Base-by-base conservation (phyloP, 2,888 invertebrate genomes). In the Lamellibrachia satsuma region DNA sequence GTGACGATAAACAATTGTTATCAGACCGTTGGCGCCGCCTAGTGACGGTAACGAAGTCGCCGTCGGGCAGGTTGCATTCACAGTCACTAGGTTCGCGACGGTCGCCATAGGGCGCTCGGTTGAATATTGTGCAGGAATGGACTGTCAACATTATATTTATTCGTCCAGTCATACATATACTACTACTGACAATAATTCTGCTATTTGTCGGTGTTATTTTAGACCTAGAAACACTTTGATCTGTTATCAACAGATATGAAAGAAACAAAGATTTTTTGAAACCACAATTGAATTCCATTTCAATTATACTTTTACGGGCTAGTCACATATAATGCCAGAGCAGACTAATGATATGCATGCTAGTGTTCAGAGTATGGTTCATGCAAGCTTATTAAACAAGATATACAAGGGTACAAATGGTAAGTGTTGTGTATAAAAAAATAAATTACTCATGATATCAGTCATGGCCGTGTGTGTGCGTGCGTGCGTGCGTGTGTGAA, bases 1-100 rank as follows among this genome's bases (percentile, higher is more conserved):
- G 75, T 75, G 75, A 75, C 75, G 75, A 75, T 75, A 75, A 75
- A 22, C n/a, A 22, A 75, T 75, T 75, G 75, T 75, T 75, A n/a
- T 75, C 22, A 75, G 15, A 75, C 75, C 15, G 22, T 15, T 75
- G 75, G 75, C 22, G 75, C 75, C 22, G 39, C 75, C 75, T 75
- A 15, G 75, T 6, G 75, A 57, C 57, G 57, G 15, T 57, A 57
- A 57, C 57, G 57, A 75, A 6, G 75, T 75, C n/a, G 22, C 75
- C 3, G 22, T 75, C 6, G 75, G 6, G 15, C n/a, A 75, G n/a
- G 9, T 9, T 55, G 55, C 55, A 55, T 55, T 55, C 75, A 22
- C 75, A 75, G 15, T 75, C 75, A n/a, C 75, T 75, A 75, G 75
- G 75, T 75, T 75, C 75, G 75, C 75, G 75, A 22, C 22, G 22